Percentiles rank a stretch among this genome's conserved stretches.
phyloP scores from a whole-genome alignment of 2,113 vertebrate species.

The Xiphorhynchus elegans region DNA sequence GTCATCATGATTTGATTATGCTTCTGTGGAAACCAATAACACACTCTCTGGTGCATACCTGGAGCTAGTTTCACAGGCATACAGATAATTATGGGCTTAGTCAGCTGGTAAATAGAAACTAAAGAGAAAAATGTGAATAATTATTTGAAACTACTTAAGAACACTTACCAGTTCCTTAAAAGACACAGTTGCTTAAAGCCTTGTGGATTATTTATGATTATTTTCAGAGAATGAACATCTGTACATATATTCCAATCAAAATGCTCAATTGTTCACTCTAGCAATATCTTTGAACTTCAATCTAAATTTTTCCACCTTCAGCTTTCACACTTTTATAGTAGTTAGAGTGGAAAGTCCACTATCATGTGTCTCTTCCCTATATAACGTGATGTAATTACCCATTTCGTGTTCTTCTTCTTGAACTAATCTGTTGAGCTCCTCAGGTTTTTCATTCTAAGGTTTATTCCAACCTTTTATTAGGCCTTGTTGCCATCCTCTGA shows the following conservation, averaged over 20 bases:
- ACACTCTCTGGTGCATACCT: not conserved
- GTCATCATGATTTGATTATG: not conserved
- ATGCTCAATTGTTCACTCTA: not conserved
- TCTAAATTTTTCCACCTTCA: not conserved
- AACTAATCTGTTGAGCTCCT: not conserved
- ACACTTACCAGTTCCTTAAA: not conserved
- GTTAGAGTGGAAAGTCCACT: not conserved
- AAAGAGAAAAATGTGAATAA: constrained; percentile 3
- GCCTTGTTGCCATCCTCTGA: not conserved
- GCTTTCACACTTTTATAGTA: not conserved
- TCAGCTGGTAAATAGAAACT: constrained; percentile 18
- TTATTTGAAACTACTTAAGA: not conserved
- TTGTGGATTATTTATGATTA: not conserved
- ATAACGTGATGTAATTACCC: not conserved
- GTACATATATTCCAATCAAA: not conserved
- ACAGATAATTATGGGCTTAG: constrained; percentile 1
- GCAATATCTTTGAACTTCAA: not conserved
- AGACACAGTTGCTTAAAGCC: not conserved
- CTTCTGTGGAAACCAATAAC: not conserved
- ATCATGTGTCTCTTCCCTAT: not conserved
- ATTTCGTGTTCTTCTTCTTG: not conserved
- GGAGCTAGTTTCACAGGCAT: not conserved
- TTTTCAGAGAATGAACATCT: not conserved
- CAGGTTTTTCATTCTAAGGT: not conserved
- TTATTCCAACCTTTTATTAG: not conserved